Evolutionary conservation across 2,113 vertebrate genomes (phyloP), one percentile per base, ranked within the genome.

Genomic region (Sprattus sprattus): DNA sequence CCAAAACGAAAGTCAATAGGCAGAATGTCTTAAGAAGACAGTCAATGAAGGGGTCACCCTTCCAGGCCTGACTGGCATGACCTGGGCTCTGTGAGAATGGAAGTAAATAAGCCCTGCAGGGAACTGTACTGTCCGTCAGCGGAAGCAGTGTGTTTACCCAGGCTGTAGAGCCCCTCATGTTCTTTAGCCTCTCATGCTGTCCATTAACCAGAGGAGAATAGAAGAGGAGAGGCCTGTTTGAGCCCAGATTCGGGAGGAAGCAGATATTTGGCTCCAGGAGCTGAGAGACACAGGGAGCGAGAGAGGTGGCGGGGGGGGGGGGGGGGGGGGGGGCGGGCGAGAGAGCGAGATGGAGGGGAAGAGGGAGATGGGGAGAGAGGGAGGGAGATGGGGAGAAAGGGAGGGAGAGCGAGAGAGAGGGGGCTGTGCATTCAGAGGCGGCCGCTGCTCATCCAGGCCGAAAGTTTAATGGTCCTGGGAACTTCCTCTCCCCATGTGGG

Each of bases 381-480:
- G 57, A 22, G 57, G 22, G 57, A 64, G n/a, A n/a, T n/a, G n/a
- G n/a, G n/a, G n/a, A n/a, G n/a, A n/a, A n/a, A n/a, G n/a, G n/a
- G 64, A 25, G 64, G 28, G 64, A 67, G n/a, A 67, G 64, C 25
- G n/a, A n/a, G 64, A 71, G 25, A 28, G 64, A 32, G 71, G 15
- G 28, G 11, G 13, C 32, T 32, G 28, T 13, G 71, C 15, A 78
- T 86, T 85, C 25, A 20, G 84, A 84, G 82, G 15, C 20, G 32
- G 86, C 88, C 90, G 84, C 85, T 90, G 47, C 45, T 86, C 50
- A 75, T 78, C 71, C 71, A 78, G 39, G 11, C 39, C 71, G 25
- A 85, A 91, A 89, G 45, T 92, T 91, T 91, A 91, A 89, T 85
- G 86, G 81, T 88, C 88, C 89, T 91, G 88, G 82, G 91, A 92